Evolutionary conservation across 2,797 vertebrate genomes (phyloP).

Genomic region (Falco cherrug): DNA sequence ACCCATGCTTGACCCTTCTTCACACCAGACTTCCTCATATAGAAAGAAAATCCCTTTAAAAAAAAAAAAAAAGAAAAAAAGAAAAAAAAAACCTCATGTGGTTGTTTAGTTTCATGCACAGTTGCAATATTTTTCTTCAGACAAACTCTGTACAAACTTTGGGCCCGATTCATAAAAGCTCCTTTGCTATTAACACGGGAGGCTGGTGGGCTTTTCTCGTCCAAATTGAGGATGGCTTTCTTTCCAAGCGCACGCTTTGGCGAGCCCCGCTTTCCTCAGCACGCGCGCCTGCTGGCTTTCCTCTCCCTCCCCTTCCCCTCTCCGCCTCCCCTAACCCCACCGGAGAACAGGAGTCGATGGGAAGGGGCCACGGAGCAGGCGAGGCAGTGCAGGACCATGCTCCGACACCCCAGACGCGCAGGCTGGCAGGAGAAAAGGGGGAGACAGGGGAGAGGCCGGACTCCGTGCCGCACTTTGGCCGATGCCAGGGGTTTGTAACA

Average conservation of each 20-base stretch:
- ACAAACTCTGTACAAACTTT: slow-evolving; percentile 81
- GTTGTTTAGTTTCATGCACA: slow-evolving; percentile 83
- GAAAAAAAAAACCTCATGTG: slow-evolving; percentile 70
- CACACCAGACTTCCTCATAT: slow-evolving; percentile 78
- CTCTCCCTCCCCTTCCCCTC: slow-evolving; percentile 19
- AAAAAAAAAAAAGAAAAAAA: slow-evolving; percentile 23
- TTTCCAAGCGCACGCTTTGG: neutral
- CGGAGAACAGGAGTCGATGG: neutral
- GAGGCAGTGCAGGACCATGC: neutral
- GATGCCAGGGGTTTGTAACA: neutral
- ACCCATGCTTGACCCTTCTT: slow-evolving; percentile 78
- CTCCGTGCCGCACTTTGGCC: neutral
- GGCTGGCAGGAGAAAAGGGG: neutral
- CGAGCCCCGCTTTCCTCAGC: neutral
- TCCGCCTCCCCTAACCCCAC: neutral
- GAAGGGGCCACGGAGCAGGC: neutral
- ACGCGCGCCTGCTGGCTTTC: neutral
- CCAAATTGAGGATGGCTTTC: slow-evolving; percentile 47
- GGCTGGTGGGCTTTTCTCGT: slow-evolving; percentile 52
- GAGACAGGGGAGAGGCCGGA: neutral
- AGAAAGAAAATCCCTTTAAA: slow-evolving; percentile 56
- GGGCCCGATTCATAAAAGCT: slow-evolving; percentile 84
- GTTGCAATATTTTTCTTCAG: slow-evolving; percentile 79
- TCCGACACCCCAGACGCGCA: neutral
- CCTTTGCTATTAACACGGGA: slow-evolving; percentile 81